Percentiles rank a stretch among this genome's conserved stretches.
phyloP scores from a whole-genome alignment of 2,888 invertebrate genomes.

The Yponomeuta malinellus region DNA sequence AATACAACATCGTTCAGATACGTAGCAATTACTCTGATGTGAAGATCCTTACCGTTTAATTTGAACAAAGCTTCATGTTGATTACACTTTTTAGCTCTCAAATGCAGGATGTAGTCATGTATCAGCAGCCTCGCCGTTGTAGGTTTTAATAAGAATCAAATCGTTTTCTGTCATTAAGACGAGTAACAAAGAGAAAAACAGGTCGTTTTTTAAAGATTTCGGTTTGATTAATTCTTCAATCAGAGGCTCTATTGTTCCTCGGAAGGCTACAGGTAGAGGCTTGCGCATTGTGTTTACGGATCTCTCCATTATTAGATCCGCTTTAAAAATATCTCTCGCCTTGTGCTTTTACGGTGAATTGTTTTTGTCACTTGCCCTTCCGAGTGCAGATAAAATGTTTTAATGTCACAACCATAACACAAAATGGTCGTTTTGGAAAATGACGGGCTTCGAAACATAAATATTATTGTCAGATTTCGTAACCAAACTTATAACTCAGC shows the following conservation, averaged over 20 bases:
- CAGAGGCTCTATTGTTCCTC: conserved; percentile 33
- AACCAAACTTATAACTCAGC: too few relatives aligned
- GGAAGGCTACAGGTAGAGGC: conserved; percentile 31
- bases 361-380: neutral
- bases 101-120: conserved; percentile 31
- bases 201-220: conserved; percentile 39
- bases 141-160: conserved; percentile 31
- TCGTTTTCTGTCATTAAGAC: conserved; percentile 41
- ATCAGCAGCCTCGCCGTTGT: conserved; percentile 23
- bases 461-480: too few relatives aligned
- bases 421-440: too few relatives aligned
- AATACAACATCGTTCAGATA: conserved; percentile 31
- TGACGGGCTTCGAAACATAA: too few relatives aligned
- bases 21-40: conserved; percentile 31
- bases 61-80: conserved; percentile 28
- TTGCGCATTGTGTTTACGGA: conserved; percentile 24
- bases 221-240: conserved; percentile 43
- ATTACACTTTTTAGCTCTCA: conserved; percentile 22
- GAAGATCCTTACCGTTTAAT: conserved; percentile 24
- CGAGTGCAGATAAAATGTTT: neutral
- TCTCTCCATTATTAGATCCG: conserved; percentile 28
- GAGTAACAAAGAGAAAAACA: conserved; percentile 40
- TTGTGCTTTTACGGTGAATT: neutral
- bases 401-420: too few relatives aligned
- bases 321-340: neutral